A percentile compares a stretch with the other conserved stretches of the same genome.
Conservation (phyloP, 1,140 invertebrate genomes). For the Pinna nobilis region DNA sequence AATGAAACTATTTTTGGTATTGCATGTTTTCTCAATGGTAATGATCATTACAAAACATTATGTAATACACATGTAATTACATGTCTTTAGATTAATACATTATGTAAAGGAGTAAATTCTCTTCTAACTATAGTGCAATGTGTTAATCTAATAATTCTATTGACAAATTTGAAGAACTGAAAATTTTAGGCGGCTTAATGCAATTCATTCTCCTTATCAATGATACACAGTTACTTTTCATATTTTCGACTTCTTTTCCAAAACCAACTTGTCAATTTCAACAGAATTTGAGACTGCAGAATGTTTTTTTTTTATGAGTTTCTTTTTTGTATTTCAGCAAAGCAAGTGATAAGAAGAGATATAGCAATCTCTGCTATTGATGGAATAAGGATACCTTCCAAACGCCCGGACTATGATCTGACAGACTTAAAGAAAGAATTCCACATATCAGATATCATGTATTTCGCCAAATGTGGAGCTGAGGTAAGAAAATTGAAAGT, state of each 20-base stretch:
- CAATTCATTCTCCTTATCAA: too few relatives aligned
- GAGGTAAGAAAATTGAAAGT: slow-evolving; percentile 69
- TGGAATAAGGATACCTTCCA: slow-evolving; percentile 55
- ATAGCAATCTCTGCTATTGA: slow-evolving; percentile 55
- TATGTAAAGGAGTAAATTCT: too few relatives aligned
- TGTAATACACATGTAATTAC: too few relatives aligned
- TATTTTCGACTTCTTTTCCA: not conserved
- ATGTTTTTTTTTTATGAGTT: not conserved
- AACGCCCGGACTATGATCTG: slow-evolving; percentile 41
- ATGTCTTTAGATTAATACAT: too few relatives aligned
- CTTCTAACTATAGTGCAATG: too few relatives aligned
- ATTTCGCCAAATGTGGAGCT: slow-evolving; percentile 72
- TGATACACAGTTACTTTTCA: not conserved
- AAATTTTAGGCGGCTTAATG: too few relatives aligned
- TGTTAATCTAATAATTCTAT: too few relatives aligned
- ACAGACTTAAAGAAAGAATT: slow-evolving; percentile 62
- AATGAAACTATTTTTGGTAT: too few relatives aligned
- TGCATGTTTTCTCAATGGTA: too few relatives aligned
- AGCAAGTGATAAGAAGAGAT: slow-evolving; percentile 61
- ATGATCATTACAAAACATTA: too few relatives aligned
- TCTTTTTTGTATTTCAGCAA: slow-evolving; percentile 22
- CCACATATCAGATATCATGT: slow-evolving; percentile 70
- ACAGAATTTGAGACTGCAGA: not conserved
- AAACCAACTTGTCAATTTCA: not conserved
- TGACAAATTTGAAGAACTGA: too few relatives aligned